Evolutionary conservation across 1,140 invertebrate species (phyloP), one percentile per base, ranked within the genome.

Genomic region (Drosophila kanapiae): DNA sequence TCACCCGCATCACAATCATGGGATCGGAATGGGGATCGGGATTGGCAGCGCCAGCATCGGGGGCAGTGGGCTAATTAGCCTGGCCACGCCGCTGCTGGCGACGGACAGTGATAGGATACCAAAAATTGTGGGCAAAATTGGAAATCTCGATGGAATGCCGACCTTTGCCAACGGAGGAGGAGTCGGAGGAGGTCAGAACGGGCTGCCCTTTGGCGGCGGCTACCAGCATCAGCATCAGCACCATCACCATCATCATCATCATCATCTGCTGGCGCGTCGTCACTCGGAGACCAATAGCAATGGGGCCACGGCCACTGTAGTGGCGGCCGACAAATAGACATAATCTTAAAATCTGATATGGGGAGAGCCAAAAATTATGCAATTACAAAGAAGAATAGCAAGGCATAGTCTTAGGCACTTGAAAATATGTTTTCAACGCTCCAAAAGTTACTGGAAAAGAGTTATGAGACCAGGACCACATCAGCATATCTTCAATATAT

Each of bases 61-160:
- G 13, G 87, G 78, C 69, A 86, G 78, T 43, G 78, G 82, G 70
- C 60, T 88, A 6, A 90, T 88, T 40, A 67, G 70, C 37, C 62
- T 80, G 14, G 11, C 51, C 14, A 74, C 43, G 10, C 72, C 60
- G 31, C 60, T 68, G 31, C 60, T 53, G 68, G 69, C 65, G 47
- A 65, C 62, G 59, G 91, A 93, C 51, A 93, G 91, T 90, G 92
- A 93, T 91, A 91, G 87, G 75, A 93, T 93, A 93, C 92, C 92
- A 86, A 93, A 93, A 92, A 93, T 93, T 59, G 92, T 93, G 71
- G 92, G 92, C 57, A 93, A 93, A 82, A 48, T 93, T 56, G 92
- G 91, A 60, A 93, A 92, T 65, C 78, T 92, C 67, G 91, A 92
- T 64, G 75, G 78, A 35, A 60, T 85, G 64, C 78, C 81, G 53